Conservation (phyloP, 92 coral and sea anemone species). For the Epizoanthus rinbou region DNA sequence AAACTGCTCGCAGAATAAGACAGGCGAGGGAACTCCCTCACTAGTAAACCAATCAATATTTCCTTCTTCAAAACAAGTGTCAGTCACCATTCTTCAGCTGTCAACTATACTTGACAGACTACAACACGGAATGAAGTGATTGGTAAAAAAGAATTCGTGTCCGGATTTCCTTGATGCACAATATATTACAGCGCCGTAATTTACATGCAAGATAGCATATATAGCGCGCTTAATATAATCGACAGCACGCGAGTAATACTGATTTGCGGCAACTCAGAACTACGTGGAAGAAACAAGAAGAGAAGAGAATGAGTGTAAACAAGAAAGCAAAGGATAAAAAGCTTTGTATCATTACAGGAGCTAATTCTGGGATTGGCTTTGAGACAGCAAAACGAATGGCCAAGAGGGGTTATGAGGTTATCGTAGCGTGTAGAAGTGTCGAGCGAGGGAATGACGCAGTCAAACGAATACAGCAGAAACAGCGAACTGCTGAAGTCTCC, state of each 20-base stretch:
- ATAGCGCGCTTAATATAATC: slow-evolving; percentile 4
- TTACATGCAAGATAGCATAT: not conserved
- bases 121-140: not conserved
- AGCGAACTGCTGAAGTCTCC: slow-evolving; percentile 47
- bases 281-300: not conserved
- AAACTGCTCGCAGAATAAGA: no score
- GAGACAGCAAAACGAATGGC: slow-evolving; percentile 62
- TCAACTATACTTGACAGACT: not conserved
- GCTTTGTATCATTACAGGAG: slow-evolving; percentile 62
- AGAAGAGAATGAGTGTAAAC: not conserved
- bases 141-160: slow-evolving; percentile 3
- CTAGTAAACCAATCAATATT: not conserved
- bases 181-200: not conserved
- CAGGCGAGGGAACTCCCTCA: no score
- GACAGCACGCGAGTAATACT: not conserved
- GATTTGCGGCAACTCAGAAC: not conserved
- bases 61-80: not conserved
- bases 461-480: slow-evolving; percentile 43
- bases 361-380: slow-evolving; percentile 62
- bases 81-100: not conserved
- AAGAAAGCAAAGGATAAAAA: slow-evolving; percentile 8
- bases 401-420: slow-evolving; percentile 53
- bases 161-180: not conserved
- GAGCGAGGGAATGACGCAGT: slow-evolving; percentile 50
- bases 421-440: slow-evolving; percentile 49